phyloP scores from a whole-genome alignment of 2,113 vertebrate genomes.

The Centropristis striata region DNA sequence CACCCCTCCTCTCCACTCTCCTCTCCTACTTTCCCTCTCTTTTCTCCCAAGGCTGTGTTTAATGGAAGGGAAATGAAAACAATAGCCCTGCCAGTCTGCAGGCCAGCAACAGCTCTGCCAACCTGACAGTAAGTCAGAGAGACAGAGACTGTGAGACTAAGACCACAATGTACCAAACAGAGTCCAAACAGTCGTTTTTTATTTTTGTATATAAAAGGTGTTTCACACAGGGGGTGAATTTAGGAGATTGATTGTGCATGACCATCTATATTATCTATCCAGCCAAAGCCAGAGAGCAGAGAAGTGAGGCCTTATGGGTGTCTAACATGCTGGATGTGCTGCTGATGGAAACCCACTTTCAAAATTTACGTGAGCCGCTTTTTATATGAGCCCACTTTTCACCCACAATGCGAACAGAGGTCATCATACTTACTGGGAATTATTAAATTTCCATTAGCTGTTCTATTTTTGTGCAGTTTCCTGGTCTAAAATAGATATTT shows the following conservation, averaged over 20 bases:
- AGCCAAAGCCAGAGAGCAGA: slow-evolving; percentile 5
- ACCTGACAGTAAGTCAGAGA: slow-evolving; percentile 64
- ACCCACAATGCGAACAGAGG: not conserved
- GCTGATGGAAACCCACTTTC: slow-evolving; percentile 26
- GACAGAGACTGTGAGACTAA: slow-evolving; percentile 46
- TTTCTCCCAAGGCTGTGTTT: slow-evolving; percentile 71
- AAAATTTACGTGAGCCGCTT: slow-evolving; percentile 10
- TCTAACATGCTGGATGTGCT: slow-evolving; percentile 16
- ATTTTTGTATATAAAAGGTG: not conserved
- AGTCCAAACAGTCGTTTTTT: slow-evolving; percentile 33
- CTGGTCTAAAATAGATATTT: not conserved
- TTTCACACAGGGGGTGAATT: slow-evolving; percentile 20
- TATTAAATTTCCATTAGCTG: slow-evolving; percentile 27
- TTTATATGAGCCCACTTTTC: slow-evolving; percentile 15
- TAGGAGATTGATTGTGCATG: slow-evolving; percentile 41
- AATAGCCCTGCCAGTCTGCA: slow-evolving; percentile 73
- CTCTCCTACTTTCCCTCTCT: slow-evolving; percentile 56
- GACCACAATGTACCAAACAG: slow-evolving; percentile 40
- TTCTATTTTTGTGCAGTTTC: slow-evolving; percentile 8
- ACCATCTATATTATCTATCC: slow-evolving; percentile 32
- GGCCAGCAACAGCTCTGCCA: slow-evolving; percentile 62
- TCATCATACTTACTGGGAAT: slow-evolving; percentile 22
- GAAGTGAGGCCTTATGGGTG: slow-evolving; percentile 1
- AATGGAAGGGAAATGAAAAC: slow-evolving; percentile 83
- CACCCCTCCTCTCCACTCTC: slow-evolving; percentile 61